phyloP scores from a whole-genome alignment of 1,140 invertebrate species.

The Lepidurus apus region DNA sequence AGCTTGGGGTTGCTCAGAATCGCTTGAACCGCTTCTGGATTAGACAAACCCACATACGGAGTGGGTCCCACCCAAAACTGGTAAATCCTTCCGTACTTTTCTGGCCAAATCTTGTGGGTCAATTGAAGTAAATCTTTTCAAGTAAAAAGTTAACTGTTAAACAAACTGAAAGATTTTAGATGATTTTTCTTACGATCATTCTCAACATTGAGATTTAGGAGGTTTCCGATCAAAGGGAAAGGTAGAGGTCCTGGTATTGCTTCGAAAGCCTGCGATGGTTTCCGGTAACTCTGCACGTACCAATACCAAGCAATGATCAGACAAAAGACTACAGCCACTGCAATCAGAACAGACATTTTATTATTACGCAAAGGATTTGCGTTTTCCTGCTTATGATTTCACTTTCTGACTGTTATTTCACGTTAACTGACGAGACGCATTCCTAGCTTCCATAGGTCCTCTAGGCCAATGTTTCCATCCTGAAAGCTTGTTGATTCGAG shows the following conservation, averaged over 20 bases:
- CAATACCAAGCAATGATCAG: background rate
- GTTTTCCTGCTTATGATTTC: too few relatives aligned
- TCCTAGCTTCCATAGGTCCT: too few relatives aligned
- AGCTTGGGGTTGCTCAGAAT: constrained; percentile 63
- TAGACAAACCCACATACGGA: background rate
- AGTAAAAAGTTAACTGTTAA: background rate
- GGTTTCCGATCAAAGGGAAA: constrained; percentile 54
- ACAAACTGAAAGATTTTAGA: background rate
- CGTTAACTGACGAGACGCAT: too few relatives aligned
- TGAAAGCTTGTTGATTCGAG: too few relatives aligned
- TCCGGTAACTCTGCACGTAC: background rate
- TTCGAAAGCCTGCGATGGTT: background rate
- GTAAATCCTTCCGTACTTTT: background rate
- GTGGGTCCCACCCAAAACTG: background rate
- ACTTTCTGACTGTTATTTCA: too few relatives aligned
- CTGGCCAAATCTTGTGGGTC: background rate
- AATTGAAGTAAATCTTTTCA: background rate
- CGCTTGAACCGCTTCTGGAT: constrained; percentile 44
- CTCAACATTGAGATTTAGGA: constrained; percentile 44
- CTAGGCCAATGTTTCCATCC: too few relatives aligned
- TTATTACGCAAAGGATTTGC: too few relatives aligned
- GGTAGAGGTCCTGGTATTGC: constrained; percentile 51
- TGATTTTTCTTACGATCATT: constrained; percentile 45
- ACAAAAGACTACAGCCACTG: background rate
- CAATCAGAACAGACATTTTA: too few relatives aligned